Base-by-base conservation (phyloP, 92 coral and sea anemone species). In the Epizoanthus rinbou region DNA sequence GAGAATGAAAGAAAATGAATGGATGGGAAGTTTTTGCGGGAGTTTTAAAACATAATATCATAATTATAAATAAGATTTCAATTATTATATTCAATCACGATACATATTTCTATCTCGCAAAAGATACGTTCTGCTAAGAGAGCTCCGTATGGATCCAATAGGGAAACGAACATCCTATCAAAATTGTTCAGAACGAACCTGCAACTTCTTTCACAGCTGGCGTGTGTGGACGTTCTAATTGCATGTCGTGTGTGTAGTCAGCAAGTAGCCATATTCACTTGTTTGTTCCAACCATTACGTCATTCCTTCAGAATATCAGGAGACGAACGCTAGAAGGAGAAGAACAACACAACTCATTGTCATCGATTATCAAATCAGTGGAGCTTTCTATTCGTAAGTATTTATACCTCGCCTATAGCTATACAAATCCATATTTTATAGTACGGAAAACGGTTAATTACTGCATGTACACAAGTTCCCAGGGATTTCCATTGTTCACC, bases 371-470 rank as follows among this genome's bases (percentile, higher is more conserved):
- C 69, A 97, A 97, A 73, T 95, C 98, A 47, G 99, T 97, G 24
- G 99, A 97, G 79, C 94, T 90, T 45, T 91, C 98, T 15, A 94
- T 97, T 74, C 93, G 99, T 97, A 86, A 94, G 98, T 89, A 50
- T 28, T 67, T 23, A 28, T 28, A 5, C 13, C 15, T 54, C 24
- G 14, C 1, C 60, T 3, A 50, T 43, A 64, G 2, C 60, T 3
- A 50, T 43, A 64, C n/a, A 19, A 64, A 33, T 6, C 41, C 9
- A 9, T 33, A 25, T 16, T 63, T 16, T 57, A 11, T 58, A 53
- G 37, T 3, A 33, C 65, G 8, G 33, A 24, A 17, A 71, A 71
- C 39, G 43, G 43, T 37, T 37, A 4, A 37, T 31, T 25, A 19
- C 54, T 31, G 43, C 5, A 6, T 37, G 5, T 64, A 3, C 8